Evolutionary conservation across 2,888 invertebrate species (phyloP).

Genomic region (Hoplodrina blanda): DNA sequence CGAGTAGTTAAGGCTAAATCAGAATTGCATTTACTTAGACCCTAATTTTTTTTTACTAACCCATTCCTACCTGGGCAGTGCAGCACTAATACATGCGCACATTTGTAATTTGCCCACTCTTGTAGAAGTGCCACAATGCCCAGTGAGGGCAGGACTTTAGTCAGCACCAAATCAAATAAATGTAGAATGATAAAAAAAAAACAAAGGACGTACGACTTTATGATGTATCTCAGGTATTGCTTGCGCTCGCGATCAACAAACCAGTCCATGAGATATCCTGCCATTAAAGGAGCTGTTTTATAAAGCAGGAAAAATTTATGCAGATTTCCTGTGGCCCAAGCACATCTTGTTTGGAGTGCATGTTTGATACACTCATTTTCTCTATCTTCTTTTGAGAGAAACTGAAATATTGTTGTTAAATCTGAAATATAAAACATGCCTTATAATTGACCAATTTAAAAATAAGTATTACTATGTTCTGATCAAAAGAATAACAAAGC

Average conservation of each 20-base stretch:
- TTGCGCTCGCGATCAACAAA: conserved; percentile 98
- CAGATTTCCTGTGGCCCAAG: conserved; percentile 98
- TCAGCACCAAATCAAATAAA: conserved; percentile 36
- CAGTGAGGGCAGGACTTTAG: not conserved
- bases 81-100: not conserved
- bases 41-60: not conserved
- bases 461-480: no score
- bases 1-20: no score
- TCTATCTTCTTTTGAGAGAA: conserved; percentile 94
- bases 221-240: conserved; percentile 96
- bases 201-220: conserved; percentile 97
- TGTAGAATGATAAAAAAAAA: conserved; percentile 48
- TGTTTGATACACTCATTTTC: conserved; percentile 95
- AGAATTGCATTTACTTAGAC: not conserved
- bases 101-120: not conserved
- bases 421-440: conserved; percentile 91
- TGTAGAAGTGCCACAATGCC: not conserved
- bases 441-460: not conserved
- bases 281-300: conserved; percentile 97
- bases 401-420: conserved; percentile 97
- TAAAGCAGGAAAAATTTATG: conserved; percentile 98
- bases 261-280: conserved; percentile 99
- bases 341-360: conserved; percentile 96
- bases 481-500: no score
- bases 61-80: not conserved